phyloP scores from a whole-genome alignment of 1,140 invertebrate species.

The Eciton burchellii region DNA sequence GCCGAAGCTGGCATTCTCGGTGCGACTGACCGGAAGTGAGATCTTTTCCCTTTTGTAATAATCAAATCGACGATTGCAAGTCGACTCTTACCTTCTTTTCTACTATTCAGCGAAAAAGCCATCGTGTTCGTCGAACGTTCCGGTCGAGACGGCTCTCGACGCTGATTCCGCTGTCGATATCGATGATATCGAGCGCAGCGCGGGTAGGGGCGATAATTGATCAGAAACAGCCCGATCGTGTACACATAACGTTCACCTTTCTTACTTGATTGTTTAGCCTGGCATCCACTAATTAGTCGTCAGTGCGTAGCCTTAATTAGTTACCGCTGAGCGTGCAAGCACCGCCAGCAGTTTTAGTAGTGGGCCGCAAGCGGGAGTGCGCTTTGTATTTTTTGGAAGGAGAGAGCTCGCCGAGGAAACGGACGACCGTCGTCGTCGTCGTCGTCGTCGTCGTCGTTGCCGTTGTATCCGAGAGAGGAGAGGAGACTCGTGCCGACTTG shows the following conservation, averaged over 20 bases:
- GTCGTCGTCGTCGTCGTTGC: background rate
- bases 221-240: conserved; percentile 27
- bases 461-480: background rate
- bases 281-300: conserved; percentile 77
- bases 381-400: conserved; percentile 62
- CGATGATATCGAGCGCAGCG: background rate
- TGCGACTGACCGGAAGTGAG: too few relatives aligned
- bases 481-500: background rate
- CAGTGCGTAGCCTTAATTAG: conserved; percentile 82
- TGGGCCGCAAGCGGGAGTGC: conserved; percentile 63
- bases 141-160: too few relatives aligned
- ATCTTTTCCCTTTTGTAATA: too few relatives aligned
- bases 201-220: conserved; percentile 7
- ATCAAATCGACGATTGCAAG: too few relatives aligned
- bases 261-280: conserved; percentile 71
- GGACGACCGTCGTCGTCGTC: background rate
- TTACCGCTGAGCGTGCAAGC: conserved; percentile 83
- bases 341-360: conserved; percentile 76
- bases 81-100: too few relatives aligned
- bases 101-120: too few relatives aligned
- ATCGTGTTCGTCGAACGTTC: too few relatives aligned
- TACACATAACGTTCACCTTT: conserved; percentile 62
- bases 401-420: conserved; percentile 44
- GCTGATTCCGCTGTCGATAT: too few relatives aligned
- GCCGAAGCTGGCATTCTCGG: too few relatives aligned